Evolutionary conservation across 2,113 vertebrate species (phyloP).

Genomic region (Cisticola juncidis): DNA sequence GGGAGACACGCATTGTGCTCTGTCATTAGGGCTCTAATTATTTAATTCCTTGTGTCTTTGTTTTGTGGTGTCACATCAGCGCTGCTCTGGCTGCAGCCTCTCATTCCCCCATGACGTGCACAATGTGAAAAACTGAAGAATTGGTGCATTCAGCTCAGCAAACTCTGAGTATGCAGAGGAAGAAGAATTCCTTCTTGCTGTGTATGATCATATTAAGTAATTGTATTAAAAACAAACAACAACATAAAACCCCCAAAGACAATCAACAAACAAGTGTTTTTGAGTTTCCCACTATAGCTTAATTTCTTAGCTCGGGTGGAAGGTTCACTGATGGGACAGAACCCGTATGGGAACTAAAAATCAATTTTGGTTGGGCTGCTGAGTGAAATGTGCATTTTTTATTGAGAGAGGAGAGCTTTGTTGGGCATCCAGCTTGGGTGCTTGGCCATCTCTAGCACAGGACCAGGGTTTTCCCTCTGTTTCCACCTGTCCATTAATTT

Average conservation of each 20-base stretch:
- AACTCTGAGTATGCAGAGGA: background rate
- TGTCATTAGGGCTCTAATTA: background rate
- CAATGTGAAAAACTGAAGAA: background rate
- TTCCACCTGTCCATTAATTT: background rate
- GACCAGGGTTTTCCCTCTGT: background rate
- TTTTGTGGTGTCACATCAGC: background rate
- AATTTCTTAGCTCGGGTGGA: background rate
- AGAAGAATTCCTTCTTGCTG: background rate
- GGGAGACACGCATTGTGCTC: background rate
- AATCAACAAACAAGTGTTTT: background rate
- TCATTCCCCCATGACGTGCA: background rate
- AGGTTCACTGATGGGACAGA: background rate
- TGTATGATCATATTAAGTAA: background rate
- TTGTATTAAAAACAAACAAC: background rate
- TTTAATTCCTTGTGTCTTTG: background rate
- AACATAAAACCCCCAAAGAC: background rate
- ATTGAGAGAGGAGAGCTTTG: background rate
- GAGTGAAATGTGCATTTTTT: background rate
- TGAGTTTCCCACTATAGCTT: background rate
- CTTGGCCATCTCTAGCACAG: background rate
- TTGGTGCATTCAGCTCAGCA: fast-evolving
- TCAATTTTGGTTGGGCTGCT: background rate
- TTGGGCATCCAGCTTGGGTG: background rate
- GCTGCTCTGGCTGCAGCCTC: background rate
- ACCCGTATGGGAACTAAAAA: background rate